Evolutionary conservation across 2,797 vertebrate genomes (phyloP), one percentile per base, ranked within the genome.

Genomic region (Distichodus sexfasciatus): DNA sequence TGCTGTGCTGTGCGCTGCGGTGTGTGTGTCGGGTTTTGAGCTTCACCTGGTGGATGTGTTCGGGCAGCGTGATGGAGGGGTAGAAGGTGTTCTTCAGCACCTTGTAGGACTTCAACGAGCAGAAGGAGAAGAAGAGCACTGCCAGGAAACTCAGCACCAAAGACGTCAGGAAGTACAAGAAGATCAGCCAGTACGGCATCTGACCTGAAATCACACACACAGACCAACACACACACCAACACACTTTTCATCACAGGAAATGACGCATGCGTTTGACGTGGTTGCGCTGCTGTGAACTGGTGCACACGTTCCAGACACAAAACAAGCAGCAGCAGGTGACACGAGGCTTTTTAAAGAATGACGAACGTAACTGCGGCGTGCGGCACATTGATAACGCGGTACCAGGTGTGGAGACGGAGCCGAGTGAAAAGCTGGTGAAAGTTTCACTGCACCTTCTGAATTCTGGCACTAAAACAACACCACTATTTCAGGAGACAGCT

Each of bases 101-200:
- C 50, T 43, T 74, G 67, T 53, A 83, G 58, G 51, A 81, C 40
- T 44, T 46, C 14, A 71, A 77, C 0, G 8, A 21, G 10, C 3
- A 2, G 1, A 6, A 81, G 15, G 76, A 2, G 1, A 15, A 1
- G 1, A 73, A 6, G 51, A 88, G n/a, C 4, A 79, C 1, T 0
- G 78, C 0, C 24, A 81, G 7, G 71, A 87, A 84, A 28, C 40
- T 72, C 28, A 80, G 0, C 4, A 78, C 1, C 73, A 90, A 60
- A 1, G 86, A 87, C 6, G 21, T 8, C 47, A 90, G 46, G 76
- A 91, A 88, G 75, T 14, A 80, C 3, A 84, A 11, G 2, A 79
- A 1, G 29, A 86, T 83, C 50, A 80, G 65, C 89, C 87, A 87
- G 79, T 79, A 77, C 0, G 79, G 77, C 0, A 33, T 48, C 1